Base-by-base conservation (phyloP, 2,113 vertebrate species). In the Plecturocebus donacophilus region DNA sequence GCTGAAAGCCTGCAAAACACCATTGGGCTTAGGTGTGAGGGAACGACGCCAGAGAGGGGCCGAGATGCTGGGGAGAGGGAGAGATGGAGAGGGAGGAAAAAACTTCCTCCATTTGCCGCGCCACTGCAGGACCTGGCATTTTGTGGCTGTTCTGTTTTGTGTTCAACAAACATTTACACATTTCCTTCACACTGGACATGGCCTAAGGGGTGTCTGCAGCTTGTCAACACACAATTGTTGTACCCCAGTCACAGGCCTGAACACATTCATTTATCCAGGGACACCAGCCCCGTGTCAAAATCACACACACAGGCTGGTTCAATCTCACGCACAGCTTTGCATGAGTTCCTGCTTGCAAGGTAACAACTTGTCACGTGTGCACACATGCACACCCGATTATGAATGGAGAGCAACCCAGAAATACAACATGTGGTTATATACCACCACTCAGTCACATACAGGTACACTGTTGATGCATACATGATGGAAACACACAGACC, bases 21-120 rank as follows among this genome's bases (percentile, higher is more conserved):
- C 98, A 96, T 95, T 98, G 97, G 97, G 94, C 98, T 98, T 98
- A 98, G 99, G 99, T 98, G 98, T 98, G 98, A 99, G 98, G 98
- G 98, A 98, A 98, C 97, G 45, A 98, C 91, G 97, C 86, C 90
- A 98, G 97, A 56, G 0, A 94, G 96, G 97, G 98, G 97, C 98
- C 92, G 94, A 97, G 97, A 98, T 89, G 98, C 97, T 96, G 97
- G 96, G 95, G 96, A 98, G 97, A 27, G 56, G 25, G 85, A 73
- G 97, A 93, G 94, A 97, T 19, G 64, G 47, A 73, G 91, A 80
- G 75, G 0, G 87, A 77, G 90, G 68, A 75, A 94, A 82, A 96
- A 96, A 96, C 84, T 90, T 97, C 93, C 32, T 38, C 2, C n/a
- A 19, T 89, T 80, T 66, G 96, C 97, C 84, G 94, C 79, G 35